These are phyloP conservation scores for Ectropis crepuscularia DNA, from an alignment of 2,888 invertebrate species.

Conservation along the genomic window DNA sequence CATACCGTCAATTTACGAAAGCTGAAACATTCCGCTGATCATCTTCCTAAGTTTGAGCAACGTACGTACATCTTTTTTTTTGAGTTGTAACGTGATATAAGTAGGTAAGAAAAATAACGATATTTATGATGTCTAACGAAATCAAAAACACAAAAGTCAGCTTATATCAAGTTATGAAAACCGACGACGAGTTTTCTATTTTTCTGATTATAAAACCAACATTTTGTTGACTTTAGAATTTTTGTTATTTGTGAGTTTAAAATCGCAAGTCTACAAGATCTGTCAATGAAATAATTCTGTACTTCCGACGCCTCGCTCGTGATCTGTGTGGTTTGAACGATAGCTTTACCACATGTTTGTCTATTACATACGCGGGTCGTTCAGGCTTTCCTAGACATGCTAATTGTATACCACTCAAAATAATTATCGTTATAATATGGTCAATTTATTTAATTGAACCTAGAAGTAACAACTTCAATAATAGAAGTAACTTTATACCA, in stretches of 20 bases:
- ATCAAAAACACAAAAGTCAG: too few relatives aligned
- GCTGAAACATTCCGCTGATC: too few relatives aligned
- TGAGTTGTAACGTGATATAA: too few relatives aligned
- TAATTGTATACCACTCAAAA: constrained; percentile 17
- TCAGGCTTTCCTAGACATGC: constrained; percentile 25
- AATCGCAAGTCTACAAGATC: constrained; percentile 8
- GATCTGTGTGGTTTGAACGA: constrained; percentile 50
- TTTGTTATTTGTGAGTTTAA: background rate
- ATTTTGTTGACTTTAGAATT: background rate
- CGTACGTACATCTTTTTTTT: too few relatives aligned
- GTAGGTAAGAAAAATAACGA: too few relatives aligned
- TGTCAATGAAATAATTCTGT: constrained; percentile 62
- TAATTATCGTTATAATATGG: constrained; percentile 7
- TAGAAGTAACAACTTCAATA: too few relatives aligned
- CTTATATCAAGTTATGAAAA: too few relatives aligned
- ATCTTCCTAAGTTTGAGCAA: too few relatives aligned
- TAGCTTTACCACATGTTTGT: constrained; percentile 32
- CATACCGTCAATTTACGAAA: too few relatives aligned
- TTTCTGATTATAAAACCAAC: background rate
- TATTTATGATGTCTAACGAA: too few relatives aligned
- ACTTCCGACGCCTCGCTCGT: constrained; percentile 71
- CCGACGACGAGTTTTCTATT: background rate
- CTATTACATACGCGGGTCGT: constrained; percentile 27
- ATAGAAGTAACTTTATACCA: too few relatives aligned
- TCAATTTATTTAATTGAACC: background rate